Percentiles rank a stretch among this genome's conserved stretches.
phyloP scores from a whole-genome alignment of 1,140 invertebrate genomes.

The Tetraneura akinire region DNA sequence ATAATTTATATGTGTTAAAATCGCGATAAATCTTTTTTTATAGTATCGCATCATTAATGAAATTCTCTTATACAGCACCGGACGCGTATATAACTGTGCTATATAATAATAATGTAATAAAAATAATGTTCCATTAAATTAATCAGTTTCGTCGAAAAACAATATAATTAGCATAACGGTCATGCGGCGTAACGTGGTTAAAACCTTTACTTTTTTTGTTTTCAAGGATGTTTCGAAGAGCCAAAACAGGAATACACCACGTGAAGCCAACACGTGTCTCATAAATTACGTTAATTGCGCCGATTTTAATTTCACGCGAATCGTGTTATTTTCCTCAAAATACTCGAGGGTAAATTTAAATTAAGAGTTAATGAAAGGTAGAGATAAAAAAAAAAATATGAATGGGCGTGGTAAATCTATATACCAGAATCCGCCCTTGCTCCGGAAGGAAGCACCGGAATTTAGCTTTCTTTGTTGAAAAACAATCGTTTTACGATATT shows the following conservation, averaged over 20 bases:
- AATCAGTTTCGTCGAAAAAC: too few relatives aligned
- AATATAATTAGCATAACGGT: too few relatives aligned
- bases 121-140: too few relatives aligned
- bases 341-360: neutral
- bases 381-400: too few relatives aligned
- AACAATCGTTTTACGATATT: neutral
- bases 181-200: too few relatives aligned
- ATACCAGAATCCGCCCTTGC: neutral
- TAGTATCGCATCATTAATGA: too few relatives aligned
- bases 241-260: neutral
- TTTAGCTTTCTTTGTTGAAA: neutral
- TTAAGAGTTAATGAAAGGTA: neutral
- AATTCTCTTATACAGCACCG: too few relatives aligned
- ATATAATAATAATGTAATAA: too few relatives aligned
- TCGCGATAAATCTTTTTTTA: too few relatives aligned
- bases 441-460: neutral
- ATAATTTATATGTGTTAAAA: too few relatives aligned
- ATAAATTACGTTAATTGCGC: neutral
- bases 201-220: too few relatives aligned
- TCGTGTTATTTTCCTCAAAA: neutral
- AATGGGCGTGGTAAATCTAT: neutral
- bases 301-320: neutral
- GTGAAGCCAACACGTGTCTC: neutral
- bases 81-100: too few relatives aligned
- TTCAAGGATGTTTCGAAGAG: neutral